These are phyloP conservation scores for Diarsia mendica DNA, from an alignment of 2,888 invertebrate species.

Conservation along the genomic window DNA sequence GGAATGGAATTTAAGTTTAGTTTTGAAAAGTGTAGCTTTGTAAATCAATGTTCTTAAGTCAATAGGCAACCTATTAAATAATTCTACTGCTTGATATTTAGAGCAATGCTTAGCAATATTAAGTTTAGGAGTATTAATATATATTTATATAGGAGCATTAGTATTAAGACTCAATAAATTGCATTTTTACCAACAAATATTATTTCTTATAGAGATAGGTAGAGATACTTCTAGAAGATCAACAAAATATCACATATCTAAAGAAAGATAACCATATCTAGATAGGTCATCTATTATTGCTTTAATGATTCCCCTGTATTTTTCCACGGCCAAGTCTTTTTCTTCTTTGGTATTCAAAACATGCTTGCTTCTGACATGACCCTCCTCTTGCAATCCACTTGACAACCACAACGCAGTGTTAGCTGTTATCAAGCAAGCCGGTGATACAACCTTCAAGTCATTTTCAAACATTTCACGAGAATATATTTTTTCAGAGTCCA, in stretches of 20 bases:
- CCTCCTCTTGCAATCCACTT: constrained; percentile 83
- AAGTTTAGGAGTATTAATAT: too few species aligned
- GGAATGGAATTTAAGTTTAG: too few species aligned
- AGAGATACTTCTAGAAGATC: neutral
- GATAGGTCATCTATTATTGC: constrained; percentile 81
- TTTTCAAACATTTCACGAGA: constrained; percentile 74
- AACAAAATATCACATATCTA: constrained; percentile 9
- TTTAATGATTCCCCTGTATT: constrained; percentile 76
- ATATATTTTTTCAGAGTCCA: constrained; percentile 73
- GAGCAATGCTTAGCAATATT: too few species aligned
- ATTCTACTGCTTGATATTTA: too few species aligned
- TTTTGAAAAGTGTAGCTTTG: too few species aligned
- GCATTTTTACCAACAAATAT: neutral
- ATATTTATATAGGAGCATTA: too few species aligned
- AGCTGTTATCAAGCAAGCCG: constrained; percentile 82
- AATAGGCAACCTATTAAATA: too few species aligned
- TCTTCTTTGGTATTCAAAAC: constrained; percentile 74
- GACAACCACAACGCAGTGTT: constrained; percentile 85
- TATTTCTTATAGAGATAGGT: neutral
- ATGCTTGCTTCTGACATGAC: constrained; percentile 83
- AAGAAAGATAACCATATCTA: constrained; percentile 72
- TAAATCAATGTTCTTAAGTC: too few species aligned
- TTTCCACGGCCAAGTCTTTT: constrained; percentile 71
- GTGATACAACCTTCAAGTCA: constrained; percentile 80
- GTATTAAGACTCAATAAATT: neutral